Conservation (phyloP, 1,140 invertebrate species). For the Mamestra configurata region DNA sequence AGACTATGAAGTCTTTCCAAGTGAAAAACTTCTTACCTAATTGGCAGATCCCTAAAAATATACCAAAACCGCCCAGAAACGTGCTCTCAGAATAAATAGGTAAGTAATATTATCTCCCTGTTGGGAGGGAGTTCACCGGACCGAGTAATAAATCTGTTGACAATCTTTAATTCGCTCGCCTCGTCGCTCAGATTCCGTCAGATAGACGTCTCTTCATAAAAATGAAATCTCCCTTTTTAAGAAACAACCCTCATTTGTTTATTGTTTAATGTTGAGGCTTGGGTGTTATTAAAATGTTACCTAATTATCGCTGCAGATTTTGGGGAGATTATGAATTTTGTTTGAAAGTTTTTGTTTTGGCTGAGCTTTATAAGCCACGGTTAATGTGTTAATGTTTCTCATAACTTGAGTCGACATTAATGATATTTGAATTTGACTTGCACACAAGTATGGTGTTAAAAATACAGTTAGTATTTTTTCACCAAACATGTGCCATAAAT, state of each 20-base stretch:
- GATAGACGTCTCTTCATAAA: conserved; percentile 64
- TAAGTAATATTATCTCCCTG: conserved; percentile 67
- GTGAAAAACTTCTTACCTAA: conserved; percentile 22
- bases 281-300: conserved; percentile 31
- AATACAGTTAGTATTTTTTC: neutral
- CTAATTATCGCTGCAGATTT: neutral
- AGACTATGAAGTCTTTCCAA: neutral
- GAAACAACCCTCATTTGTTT: conserved; percentile 54
- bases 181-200: conserved; percentile 50
- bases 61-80: conserved; percentile 21
- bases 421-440: no score
- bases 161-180: conserved; percentile 83
- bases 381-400: neutral
- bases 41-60: conserved; percentile 22
- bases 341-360: neutral
- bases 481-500: neutral
- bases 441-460: no score
- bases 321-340: neutral
- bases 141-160: conserved; percentile 87
- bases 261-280: conserved; percentile 47
- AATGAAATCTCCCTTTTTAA: conserved; percentile 60
- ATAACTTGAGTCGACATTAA: no score
- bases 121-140: conserved; percentile 73
- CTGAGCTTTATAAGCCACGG: neutral
- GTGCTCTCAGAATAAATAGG: conserved; percentile 59